phyloP scores from a whole-genome alignment of 1,140 invertebrate genomes.

The Parapsyche elsis region DNA sequence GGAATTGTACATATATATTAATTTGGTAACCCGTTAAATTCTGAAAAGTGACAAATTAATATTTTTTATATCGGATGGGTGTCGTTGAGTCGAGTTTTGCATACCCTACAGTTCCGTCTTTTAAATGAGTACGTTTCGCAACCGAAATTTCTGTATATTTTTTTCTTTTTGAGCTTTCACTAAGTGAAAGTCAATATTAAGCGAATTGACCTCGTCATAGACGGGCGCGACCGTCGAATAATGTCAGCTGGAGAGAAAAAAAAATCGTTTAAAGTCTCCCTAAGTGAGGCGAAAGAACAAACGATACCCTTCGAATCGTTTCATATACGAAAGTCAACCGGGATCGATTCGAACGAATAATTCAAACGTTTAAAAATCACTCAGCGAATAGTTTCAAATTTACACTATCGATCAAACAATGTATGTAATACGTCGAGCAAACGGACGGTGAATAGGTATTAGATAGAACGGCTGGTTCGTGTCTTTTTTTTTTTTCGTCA shows the following conservation, averaged over 20 bases:
- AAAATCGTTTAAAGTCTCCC: not conserved
- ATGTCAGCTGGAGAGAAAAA: not conserved
- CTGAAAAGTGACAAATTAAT: too few relatives aligned
- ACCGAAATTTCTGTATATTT: not conserved
- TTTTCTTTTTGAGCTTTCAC: not conserved
- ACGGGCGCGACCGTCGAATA: not conserved
- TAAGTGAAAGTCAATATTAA: constrained; percentile 20
- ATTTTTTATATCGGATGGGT: not conserved
- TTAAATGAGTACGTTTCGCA: not conserved
- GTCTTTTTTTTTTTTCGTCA: not conserved
- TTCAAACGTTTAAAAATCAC: too few relatives aligned
- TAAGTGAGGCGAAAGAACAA: not conserved
- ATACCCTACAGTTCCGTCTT: not conserved
- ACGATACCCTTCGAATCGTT: too few relatives aligned
- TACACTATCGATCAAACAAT: too few relatives aligned
- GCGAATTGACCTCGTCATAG: not conserved
- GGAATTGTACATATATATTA: too few relatives aligned
- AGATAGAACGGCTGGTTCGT: not conserved
- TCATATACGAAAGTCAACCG: too few relatives aligned
- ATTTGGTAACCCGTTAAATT: too few relatives aligned
- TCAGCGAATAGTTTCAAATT: too few relatives aligned
- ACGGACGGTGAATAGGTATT: too few relatives aligned
- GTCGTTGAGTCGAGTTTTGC: not conserved
- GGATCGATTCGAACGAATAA: too few relatives aligned
- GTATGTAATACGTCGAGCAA: too few relatives aligned